phyloP scores from a whole-genome alignment of 2,113 vertebrate genomes.

The Crotalus helleri region DNA sequence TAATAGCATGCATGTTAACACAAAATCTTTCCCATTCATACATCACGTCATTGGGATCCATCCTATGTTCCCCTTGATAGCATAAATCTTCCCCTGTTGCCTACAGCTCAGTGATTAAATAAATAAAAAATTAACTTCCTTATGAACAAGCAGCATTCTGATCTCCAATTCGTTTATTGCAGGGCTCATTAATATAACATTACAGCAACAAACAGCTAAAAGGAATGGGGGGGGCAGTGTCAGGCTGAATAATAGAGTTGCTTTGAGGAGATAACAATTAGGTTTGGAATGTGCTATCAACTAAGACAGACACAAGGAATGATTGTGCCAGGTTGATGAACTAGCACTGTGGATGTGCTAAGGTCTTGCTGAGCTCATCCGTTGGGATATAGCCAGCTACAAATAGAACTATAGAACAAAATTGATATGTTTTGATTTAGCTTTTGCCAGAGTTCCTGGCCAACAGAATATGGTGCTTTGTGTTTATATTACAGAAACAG shows the following conservation, averaged over 20 bases:
- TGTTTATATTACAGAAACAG: neutral
- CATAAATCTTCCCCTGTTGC: conserved; percentile 28
- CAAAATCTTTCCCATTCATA: neutral
- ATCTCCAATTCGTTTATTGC: conserved; percentile 74
- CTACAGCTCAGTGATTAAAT: conserved; percentile 61
- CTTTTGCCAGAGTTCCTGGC: neutral
- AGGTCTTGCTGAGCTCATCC: conserved; percentile 54
- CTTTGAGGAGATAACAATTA: conserved; percentile 79
- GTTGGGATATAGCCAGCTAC: conserved; percentile 26
- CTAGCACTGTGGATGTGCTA: conserved; percentile 25
- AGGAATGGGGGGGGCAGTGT: conserved; percentile 60
- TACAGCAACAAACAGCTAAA: conserved; percentile 76
- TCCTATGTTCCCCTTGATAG: conserved; percentile 27
- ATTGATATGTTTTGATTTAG: neutral
- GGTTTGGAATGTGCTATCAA: conserved; percentile 72
- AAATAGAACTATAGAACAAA: conserved; percentile 1
- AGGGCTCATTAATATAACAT: conserved; percentile 81
- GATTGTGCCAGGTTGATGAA: conserved; percentile 58
- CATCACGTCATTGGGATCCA: neutral
- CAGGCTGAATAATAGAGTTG: conserved; percentile 77
- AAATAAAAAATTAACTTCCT: conserved; percentile 64
- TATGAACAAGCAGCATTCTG: conserved; percentile 64
- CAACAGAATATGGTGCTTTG: neutral
- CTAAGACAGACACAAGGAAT: conserved; percentile 63
- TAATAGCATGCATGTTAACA: neutral